These are phyloP conservation scores for Cataglyphis albicans DNA, from an alignment of 2,888 invertebrate genomes.

Conservation along the genomic window DNA sequence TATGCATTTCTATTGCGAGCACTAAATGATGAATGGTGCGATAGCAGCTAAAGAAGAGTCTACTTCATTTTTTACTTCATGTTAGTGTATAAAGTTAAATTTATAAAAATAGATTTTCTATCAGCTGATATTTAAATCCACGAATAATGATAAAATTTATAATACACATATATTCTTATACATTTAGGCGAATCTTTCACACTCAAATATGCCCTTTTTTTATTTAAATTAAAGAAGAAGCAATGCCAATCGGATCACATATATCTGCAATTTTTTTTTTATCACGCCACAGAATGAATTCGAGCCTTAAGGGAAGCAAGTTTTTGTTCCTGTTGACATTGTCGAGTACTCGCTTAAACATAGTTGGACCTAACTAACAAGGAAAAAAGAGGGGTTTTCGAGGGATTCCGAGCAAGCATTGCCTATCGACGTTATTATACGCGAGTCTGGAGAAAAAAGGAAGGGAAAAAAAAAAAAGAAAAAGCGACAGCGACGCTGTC, in stretches of 20 bases:
- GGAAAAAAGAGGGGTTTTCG: constrained; percentile 64
- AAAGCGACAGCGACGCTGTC: constrained; percentile 61
- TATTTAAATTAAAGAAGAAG: not conserved
- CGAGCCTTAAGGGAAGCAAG: constrained; percentile 60
- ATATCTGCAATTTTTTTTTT: constrained; percentile 45
- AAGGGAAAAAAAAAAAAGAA: constrained; percentile 68
- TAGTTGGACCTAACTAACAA: constrained; percentile 60
- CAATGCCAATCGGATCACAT: not conserved
- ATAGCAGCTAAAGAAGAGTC: constrained; percentile 60
- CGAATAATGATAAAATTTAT: not conserved
- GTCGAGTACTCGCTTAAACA: constrained; percentile 57
- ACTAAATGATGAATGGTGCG: constrained; percentile 66
- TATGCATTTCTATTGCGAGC: constrained; percentile 68
- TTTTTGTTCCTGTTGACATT: constrained; percentile 46
- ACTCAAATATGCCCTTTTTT: not conserved
- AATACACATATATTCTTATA: not conserved
- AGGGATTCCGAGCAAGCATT: constrained; percentile 74
- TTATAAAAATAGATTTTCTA: constrained; percentile 36
- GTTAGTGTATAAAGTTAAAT: constrained; percentile 19
- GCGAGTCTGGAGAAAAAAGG: constrained; percentile 68
- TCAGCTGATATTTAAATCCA: not conserved
- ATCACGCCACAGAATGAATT: constrained; percentile 26
- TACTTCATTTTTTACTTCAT: constrained; percentile 39
- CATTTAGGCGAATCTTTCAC: not conserved
- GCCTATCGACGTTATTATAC: constrained; percentile 79